Conservation (phyloP, 1,140 invertebrate genomes). For the Sycobia sp. region DNA sequence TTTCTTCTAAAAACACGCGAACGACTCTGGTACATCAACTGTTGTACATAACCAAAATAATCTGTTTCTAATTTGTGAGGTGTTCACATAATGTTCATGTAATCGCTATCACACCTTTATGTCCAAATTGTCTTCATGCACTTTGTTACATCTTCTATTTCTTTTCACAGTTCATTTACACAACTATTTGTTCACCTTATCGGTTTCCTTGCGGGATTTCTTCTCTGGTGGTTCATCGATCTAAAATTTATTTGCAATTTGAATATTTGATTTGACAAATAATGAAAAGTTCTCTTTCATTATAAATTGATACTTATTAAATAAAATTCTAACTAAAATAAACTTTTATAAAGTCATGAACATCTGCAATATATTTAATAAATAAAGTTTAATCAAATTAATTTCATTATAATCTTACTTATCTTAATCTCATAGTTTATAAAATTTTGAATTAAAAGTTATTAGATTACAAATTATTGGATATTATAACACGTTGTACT, state of each 20-base stretch:
- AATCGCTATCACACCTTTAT: constrained; percentile 32
- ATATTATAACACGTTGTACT: too few relatives aligned
- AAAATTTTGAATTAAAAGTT: too few relatives aligned
- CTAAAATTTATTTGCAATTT: constrained; percentile 38
- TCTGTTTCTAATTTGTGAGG: constrained; percentile 58
- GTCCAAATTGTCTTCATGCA: constrained; percentile 36
- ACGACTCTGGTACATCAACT: constrained; percentile 55
- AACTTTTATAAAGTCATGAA: too few relatives aligned
- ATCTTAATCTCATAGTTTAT: too few relatives aligned
- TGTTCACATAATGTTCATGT: constrained; percentile 38
- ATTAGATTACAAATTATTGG: too few relatives aligned
- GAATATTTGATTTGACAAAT: neutral
- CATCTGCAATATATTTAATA: too few relatives aligned
- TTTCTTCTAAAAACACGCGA: constrained; percentile 53
- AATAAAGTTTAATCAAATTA: too few relatives aligned
- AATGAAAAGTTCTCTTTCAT: neutral
- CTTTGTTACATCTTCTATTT: constrained; percentile 34
- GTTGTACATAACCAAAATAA: constrained; percentile 60
- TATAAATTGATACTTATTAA: too few relatives aligned
- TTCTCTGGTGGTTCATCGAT: constrained; percentile 60
- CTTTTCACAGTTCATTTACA: constrained; percentile 43
- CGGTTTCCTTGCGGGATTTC: constrained; percentile 57
- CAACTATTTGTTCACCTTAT: constrained; percentile 59
- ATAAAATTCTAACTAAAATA: too few relatives aligned
- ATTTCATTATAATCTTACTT: too few relatives aligned